These are phyloP conservation scores for Junco hyemalis DNA, from an alignment of 2,113 vertebrate genomes.

Conservation along the genomic window DNA sequence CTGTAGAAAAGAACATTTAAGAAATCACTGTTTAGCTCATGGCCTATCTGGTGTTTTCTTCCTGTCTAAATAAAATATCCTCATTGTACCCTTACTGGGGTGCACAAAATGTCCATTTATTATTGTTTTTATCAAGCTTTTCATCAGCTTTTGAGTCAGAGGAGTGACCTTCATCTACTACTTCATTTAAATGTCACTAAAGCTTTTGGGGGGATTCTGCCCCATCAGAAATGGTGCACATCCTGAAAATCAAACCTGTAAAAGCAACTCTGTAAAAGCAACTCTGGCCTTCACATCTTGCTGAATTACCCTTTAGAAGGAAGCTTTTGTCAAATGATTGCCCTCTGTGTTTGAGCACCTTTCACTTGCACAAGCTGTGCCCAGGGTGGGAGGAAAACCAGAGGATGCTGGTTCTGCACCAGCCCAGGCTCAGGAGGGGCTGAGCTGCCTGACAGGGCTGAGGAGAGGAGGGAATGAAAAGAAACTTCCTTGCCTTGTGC, in stretches of 20 bases:
- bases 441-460: neutral
- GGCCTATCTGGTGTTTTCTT: neutral
- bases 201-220: neutral
- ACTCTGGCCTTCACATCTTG: neutral
- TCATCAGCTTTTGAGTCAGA: slow-evolving; percentile 3
- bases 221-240: neutral
- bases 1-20: neutral
- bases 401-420: rapidly evolving
- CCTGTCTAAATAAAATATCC: neutral
- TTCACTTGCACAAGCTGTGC: neutral
- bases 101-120: slow-evolving; percentile 15
- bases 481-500: neutral
- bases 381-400: neutral
- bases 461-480: neutral
- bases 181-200: slow-evolving; percentile 42
- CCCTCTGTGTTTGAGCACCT: neutral
- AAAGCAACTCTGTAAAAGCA: neutral
- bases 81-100: neutral
- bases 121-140: neutral
- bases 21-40: neutral
- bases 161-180: neutral
- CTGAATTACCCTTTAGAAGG: neutral
- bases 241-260: neutral
- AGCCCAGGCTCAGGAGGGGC: neutral
- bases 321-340: neutral